Percentiles rank a stretch among this genome's conserved stretches.
Evolutionary conservation across 1,140 invertebrate genomes (phyloP).

Genomic region (Pogonomyrmex californicus): DNA sequence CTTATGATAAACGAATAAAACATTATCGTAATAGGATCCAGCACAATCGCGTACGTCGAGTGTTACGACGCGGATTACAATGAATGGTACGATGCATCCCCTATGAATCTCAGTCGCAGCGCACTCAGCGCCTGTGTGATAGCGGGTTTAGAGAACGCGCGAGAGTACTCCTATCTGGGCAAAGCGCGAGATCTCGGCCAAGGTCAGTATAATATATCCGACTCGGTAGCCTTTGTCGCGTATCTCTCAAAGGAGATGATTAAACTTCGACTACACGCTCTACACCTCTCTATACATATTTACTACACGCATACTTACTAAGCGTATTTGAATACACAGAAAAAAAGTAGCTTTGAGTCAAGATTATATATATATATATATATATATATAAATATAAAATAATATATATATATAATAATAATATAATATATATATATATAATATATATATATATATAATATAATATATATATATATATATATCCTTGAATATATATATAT

Average conservation of each 20-base stretch:
- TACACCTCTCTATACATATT: slow-evolving; percentile 25
- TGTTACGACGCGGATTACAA: slow-evolving; percentile 90
- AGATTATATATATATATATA: too few relatives aligned
- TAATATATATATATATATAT: too few relatives aligned
- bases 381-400: too few relatives aligned
- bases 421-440: too few relatives aligned
- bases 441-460: too few relatives aligned
- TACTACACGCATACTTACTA: neutral
- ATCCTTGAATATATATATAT: too few relatives aligned
- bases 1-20: neutral
- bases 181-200: slow-evolving; percentile 77
- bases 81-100: slow-evolving; percentile 90
- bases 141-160: slow-evolving; percentile 91
- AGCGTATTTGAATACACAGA: too few relatives aligned
- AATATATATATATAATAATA: too few relatives aligned
- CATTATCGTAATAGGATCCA: slow-evolving; percentile 78
- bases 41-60: slow-evolving; percentile 91
- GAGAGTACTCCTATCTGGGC: slow-evolving; percentile 89
- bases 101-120: slow-evolving; percentile 92
- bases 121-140: slow-evolving; percentile 95
- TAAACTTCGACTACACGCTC: slow-evolving; percentile 27
- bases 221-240: slow-evolving; percentile 12
- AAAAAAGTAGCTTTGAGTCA: too few relatives aligned
- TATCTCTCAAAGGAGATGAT: slow-evolving; percentile 44
- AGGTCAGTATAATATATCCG: slow-evolving; percentile 61